These are phyloP conservation scores for Dipus sagitta DNA, from an alignment of 2,797 vertebrate genomes.

Conservation along the genomic window DNA sequence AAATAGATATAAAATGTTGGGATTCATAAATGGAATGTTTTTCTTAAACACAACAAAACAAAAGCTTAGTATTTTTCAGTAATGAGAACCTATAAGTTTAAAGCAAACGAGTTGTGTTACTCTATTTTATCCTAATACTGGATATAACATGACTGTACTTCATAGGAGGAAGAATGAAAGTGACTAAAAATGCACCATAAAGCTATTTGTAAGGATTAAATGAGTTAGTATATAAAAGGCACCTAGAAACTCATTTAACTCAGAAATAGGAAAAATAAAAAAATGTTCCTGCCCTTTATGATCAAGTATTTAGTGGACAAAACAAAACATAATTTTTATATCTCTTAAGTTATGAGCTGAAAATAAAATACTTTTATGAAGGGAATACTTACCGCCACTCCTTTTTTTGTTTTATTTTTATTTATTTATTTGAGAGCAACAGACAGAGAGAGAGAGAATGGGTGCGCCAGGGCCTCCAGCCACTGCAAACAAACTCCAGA, in stretches of 20 bases:
- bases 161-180: not conserved
- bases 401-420: no score
- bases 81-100: not conserved
- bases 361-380: not conserved
- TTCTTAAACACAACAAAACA: not conserved
- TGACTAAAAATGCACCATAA: not conserved
- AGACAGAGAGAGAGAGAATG: no score
- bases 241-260: slow-evolving; percentile 47
- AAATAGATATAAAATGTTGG: not conserved
- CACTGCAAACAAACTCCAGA: no score
- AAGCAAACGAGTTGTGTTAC: slow-evolving; percentile 13
- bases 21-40: not conserved
- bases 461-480: no score
- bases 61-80: slow-evolving; percentile 21
- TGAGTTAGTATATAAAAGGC: not conserved
- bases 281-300: not conserved
- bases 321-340: slow-evolving; percentile 27
- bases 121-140: not conserved
- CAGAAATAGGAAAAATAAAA: not conserved
- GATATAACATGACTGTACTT: not conserved
- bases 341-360: slow-evolving; percentile 22
- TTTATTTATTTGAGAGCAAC: no score
- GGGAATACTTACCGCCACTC: slow-evolving; percentile 21
- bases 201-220: not conserved
- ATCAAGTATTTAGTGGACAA: not conserved